These are phyloP conservation scores for Drosophila pectinifera DNA, from an alignment of 1,140 invertebrate species.

Conservation along the genomic window DNA sequence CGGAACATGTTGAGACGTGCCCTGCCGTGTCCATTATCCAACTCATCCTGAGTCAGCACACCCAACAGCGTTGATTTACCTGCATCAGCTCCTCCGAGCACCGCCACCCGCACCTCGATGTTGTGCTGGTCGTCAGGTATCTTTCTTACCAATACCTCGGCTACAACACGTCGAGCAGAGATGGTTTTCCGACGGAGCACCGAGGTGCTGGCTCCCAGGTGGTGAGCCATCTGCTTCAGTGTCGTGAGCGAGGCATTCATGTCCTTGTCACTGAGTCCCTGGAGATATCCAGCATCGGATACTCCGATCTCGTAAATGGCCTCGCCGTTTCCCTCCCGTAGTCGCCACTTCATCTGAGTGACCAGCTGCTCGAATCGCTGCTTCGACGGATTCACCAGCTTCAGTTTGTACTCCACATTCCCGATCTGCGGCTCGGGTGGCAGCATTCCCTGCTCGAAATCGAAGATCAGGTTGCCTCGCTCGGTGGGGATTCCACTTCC, in stretches of 20 bases:
- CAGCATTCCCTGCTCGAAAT: conserved; percentile 86
- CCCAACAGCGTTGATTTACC: conserved; percentile 97
- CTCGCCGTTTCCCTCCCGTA: conserved; percentile 95
- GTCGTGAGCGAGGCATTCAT: conserved; percentile 93
- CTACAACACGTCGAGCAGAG: conserved; percentile 87
- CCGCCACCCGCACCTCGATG: conserved; percentile 95
- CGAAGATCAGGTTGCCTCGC: conserved; percentile 84
- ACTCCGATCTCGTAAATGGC: conserved; percentile 99
- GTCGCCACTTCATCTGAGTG: conserved; percentile 96
- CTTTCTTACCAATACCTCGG: conserved; percentile 96
- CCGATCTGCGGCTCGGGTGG: conserved; percentile 96
- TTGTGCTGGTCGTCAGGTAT: conserved; percentile 96
- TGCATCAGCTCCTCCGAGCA: conserved; percentile 96
- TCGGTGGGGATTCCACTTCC: conserved; percentile 52
- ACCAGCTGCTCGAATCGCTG: conserved; percentile 95
- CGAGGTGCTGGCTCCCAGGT: conserved; percentile 92
- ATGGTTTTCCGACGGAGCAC: conserved; percentile 86
- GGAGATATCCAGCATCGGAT: conserved; percentile 94
- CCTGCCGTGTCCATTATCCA: conserved; percentile 97
- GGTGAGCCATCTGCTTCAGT: conserved; percentile 93
- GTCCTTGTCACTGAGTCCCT: conserved; percentile 92
- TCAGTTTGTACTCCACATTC: conserved; percentile 97
- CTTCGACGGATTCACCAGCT: conserved; percentile 93
- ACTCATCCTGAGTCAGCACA: conserved; percentile 96
- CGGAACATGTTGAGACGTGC: conserved; percentile 98